phyloP scores from a whole-genome alignment of 2,113 vertebrate species.

The Cettia cetti region DNA sequence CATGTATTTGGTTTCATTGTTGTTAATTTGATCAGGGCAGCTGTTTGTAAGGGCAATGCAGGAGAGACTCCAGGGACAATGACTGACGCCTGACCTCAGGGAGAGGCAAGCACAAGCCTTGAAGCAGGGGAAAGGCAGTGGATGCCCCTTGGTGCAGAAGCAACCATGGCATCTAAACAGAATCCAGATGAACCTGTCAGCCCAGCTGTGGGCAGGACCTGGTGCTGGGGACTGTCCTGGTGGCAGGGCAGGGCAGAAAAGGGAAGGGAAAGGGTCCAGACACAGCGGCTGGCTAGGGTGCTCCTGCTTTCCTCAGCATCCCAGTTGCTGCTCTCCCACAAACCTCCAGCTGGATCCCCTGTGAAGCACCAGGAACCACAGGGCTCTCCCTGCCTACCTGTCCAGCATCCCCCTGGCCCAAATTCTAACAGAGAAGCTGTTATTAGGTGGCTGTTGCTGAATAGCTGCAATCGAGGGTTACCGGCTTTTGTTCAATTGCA shows the following conservation, averaged over 20 bases:
- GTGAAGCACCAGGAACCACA: background rate
- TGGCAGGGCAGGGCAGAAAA: background rate
- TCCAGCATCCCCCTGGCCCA: background rate
- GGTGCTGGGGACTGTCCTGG: background rate
- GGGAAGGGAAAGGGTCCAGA: background rate
- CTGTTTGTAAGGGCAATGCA: background rate
- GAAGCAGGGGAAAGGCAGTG: fast-evolving
- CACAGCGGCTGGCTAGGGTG: fast-evolving
- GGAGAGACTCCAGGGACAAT: background rate
- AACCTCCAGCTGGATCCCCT: background rate
- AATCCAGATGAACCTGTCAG: background rate
- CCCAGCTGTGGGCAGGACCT: background rate
- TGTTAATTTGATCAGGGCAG: background rate
- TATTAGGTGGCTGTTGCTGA: background rate
- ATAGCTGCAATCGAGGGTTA: background rate
- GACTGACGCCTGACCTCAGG: background rate
- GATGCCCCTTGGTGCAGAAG: background rate
- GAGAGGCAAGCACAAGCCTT: fast-evolving
- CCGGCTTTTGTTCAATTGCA: fast-evolving
- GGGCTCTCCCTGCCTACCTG: background rate
- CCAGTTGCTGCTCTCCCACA: background rate
- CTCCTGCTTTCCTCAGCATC: background rate
- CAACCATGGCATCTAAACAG: fast-evolving
- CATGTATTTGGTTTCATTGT: background rate
- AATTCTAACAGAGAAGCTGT: background rate